Evolutionary conservation across 2,888 invertebrate genomes (phyloP), one percentile per base, ranked within the genome.

Genomic region (Athalia cordata): DNA sequence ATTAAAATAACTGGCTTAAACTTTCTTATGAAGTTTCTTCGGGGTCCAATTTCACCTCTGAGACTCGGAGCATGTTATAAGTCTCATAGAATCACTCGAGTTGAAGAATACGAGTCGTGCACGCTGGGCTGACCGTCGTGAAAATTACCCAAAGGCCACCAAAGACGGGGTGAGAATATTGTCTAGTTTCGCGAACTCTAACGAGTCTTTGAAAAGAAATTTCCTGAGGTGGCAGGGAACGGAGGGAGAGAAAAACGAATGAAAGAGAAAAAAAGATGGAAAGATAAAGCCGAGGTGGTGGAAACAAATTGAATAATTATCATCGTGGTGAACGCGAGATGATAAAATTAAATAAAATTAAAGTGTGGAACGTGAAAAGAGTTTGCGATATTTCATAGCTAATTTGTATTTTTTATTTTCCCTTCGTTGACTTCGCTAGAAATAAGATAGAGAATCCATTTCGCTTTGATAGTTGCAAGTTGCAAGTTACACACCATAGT

Each of bases 1-100:
- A 85, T 86, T 85, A 86, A 84, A 86, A 84, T 84, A 86, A 85
- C 82, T 81, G 81, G 81, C 82, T 79, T 77, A 78, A 85, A 83
- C 81, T 86, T 84, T 79, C 64, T 5, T 13, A 57, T 52, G 66
- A 83, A 84, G 80, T 84, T 85, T 78, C 78, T 79, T 55, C 70
- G 57, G 66, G 76, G 77, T 67, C 79, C 80, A 82, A 83, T 83
- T 84, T 81, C 77, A 74, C 80, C 75, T 61, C 15, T 49, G 61
- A 50, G 50, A 49, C 62, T 66, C 52, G 8, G 43, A 11, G n/a
- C 29, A 49, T 15, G 72, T 8, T 62, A 62, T 43, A 64, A 62
- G 55, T 62, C 52, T 55, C 7, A 11, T 43, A 50, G 55, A 52
- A 68, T 55, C 68, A 68, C 50, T 50, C 68, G 68, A 55, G 68